Percentiles rank a stretch among this genome's conserved stretches.
Conservation (phyloP, 2,888 invertebrate species). For the Lasioglossum pauxillum region DNA sequence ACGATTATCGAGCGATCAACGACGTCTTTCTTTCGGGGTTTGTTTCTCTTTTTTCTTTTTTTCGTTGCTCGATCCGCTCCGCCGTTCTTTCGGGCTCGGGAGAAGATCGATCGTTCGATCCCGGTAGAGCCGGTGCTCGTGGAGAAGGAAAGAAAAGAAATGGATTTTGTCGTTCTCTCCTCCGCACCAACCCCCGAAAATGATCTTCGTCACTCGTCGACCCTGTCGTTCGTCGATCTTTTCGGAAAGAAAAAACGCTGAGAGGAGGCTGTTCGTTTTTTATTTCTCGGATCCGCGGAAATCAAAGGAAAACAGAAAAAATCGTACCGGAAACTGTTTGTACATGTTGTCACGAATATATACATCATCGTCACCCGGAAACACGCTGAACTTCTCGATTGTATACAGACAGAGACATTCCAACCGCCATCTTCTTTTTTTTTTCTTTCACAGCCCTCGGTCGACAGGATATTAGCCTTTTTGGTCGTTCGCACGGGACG, state of each 20-base stretch:
- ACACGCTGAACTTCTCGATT: conserved; percentile 36
- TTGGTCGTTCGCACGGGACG: conserved; percentile 56
- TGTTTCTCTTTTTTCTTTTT: conserved; percentile 8
- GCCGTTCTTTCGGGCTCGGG: background rate
- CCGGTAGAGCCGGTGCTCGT: conserved; percentile 22
- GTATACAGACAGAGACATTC: conserved; percentile 81
- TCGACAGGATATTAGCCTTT: conserved; percentile 69
- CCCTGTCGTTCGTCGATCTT: conserved; percentile 22
- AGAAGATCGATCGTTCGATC: conserved; percentile 5
- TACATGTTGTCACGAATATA: conserved; percentile 38
- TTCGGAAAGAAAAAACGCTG: conserved; percentile 57
- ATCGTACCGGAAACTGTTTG: background rate
- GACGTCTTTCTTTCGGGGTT: background rate
- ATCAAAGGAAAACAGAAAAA: background rate
- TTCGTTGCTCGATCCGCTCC: conserved; percentile 18
- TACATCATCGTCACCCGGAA: conserved; percentile 37
- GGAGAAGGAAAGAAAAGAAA: conserved; percentile 4
- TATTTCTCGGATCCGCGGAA: conserved; percentile 26
- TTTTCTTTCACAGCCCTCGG: conserved; percentile 57
- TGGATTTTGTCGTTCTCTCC: conserved; percentile 1
- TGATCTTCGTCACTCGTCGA: background rate
- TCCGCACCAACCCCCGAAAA: background rate
- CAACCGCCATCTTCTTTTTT: conserved; percentile 72
- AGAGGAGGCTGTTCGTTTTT: conserved; percentile 52
- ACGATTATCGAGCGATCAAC: background rate